These are phyloP conservation scores for Brenthis ino DNA, from an alignment of 2,888 invertebrate genomes.

Conservation along the genomic window DNA sequence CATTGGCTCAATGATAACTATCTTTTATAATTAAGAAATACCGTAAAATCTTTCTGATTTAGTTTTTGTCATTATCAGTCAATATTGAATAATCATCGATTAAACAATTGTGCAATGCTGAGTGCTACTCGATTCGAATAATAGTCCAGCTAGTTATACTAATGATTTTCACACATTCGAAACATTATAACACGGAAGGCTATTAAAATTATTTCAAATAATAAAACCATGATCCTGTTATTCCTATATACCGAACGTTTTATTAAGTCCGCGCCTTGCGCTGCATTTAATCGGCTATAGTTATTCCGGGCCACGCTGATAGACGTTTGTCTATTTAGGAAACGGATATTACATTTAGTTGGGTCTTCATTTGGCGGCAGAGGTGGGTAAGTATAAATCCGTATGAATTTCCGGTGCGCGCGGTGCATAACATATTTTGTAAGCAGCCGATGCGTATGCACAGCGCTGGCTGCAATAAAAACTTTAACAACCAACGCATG, in stretches of 20 bases:
- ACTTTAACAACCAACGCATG: constrained; percentile 69
- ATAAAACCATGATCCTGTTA: constrained; percentile 35
- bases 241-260: constrained; percentile 30
- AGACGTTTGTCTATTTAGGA: constrained; percentile 82
- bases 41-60: not conserved
- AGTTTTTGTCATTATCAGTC: not conserved
- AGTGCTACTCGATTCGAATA: no score
- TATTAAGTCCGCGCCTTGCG: constrained; percentile 40
- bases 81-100: no score
- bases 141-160: no score
- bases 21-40: constrained; percentile 3
- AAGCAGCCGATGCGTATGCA: constrained; percentile 69
- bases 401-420: constrained; percentile 74
- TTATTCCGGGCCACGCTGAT: constrained; percentile 78
- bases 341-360: constrained; percentile 82
- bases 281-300: constrained; percentile 75
- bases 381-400: constrained; percentile 77
- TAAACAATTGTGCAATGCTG: no score
- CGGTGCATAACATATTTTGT: constrained; percentile 78
- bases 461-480: constrained; percentile 67
- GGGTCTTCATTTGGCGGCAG: constrained; percentile 79
- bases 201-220: constrained; percentile 43
- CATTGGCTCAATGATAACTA: constrained; percentile 42
- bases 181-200: not conserved
- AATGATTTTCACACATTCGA: not conserved